phyloP scores from a whole-genome alignment of 2,888 invertebrate species.

The Hirtodrosophila confusa region DNA sequence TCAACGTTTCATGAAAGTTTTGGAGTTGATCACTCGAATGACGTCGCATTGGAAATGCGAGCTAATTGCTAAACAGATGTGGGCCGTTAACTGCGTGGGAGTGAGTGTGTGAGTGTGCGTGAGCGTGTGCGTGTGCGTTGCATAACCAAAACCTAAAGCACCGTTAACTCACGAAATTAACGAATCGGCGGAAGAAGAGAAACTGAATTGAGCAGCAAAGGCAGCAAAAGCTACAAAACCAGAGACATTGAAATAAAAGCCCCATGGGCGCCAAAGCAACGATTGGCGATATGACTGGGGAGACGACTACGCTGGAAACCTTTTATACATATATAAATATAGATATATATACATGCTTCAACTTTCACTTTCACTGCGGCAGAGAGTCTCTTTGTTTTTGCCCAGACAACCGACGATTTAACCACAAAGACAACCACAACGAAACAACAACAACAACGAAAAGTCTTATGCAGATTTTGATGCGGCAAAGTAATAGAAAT shows the following conservation, averaged over 20 bases:
- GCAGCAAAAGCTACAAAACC: slow-evolving; percentile 25
- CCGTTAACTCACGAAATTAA: slow-evolving; percentile 52
- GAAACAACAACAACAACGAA: slow-evolving; percentile 34
- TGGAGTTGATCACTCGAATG: slow-evolving; percentile 15
- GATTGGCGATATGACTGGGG: slow-evolving; percentile 48
- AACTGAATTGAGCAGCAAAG: slow-evolving; percentile 44
- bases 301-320: slow-evolving; percentile 56
- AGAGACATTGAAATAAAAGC: slow-evolving; percentile 61
- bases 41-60: slow-evolving; percentile 48
- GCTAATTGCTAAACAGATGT: slow-evolving; percentile 63
- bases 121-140: slow-evolving; percentile 46
- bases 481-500: slow-evolving; percentile 71
- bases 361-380: slow-evolving; percentile 78
- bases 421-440: slow-evolving; percentile 17
- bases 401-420: slow-evolving; percentile 56
- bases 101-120: slow-evolving; percentile 34
- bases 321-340: slow-evolving; percentile 33
- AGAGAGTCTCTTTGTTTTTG: slow-evolving; percentile 68
- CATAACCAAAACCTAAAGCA: slow-evolving; percentile 50
- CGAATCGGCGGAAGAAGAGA: slow-evolving; percentile 49
- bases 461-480: slow-evolving; percentile 73
- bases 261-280: slow-evolving; percentile 39
- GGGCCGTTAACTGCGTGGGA: slow-evolving; percentile 38
- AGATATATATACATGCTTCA: slow-evolving; percentile 30
- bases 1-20: slow-evolving; percentile 32